Evolutionary conservation across 2,113 vertebrate species (phyloP).

Genomic region (Eretmochelys imbricata): DNA sequence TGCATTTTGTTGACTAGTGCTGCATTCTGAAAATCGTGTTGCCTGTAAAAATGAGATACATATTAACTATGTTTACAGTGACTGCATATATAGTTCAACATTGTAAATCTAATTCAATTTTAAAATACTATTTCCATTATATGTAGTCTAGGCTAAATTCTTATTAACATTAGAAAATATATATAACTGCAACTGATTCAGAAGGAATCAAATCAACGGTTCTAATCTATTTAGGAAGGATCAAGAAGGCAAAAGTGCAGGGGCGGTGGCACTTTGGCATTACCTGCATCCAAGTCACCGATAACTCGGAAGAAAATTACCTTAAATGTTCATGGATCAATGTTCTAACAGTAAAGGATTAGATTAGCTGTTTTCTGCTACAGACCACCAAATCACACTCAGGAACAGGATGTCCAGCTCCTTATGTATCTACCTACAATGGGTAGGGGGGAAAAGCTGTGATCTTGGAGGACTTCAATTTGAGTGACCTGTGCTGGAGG

Average conservation of each 20-base stretch:
- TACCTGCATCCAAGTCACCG: not conserved
- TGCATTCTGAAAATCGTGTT: conserved; percentile 51
- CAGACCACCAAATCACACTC: no score
- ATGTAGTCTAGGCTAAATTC: not conserved
- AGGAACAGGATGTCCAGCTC: no score
- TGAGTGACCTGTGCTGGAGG: not conserved
- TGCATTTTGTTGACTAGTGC: not conserved
- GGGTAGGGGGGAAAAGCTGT: not conserved
- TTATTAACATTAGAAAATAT: not conserved
- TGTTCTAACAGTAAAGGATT: no score
- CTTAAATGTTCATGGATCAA: no score
- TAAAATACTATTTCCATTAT: conserved; percentile 19
- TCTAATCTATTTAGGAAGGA: not conserved
- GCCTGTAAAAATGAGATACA: conserved; percentile 18
- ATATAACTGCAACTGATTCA: not conserved
- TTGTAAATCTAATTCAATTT: not conserved
- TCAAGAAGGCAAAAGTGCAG: not conserved
- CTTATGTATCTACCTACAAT: no score
- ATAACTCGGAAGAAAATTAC: no score
- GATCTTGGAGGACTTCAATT: not conserved
- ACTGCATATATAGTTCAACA: not conserved
- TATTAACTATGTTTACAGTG: not conserved
- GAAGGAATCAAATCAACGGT: not conserved
- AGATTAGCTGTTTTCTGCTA: no score
- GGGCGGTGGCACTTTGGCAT: not conserved